phyloP scores from a whole-genome alignment of 2,797 vertebrate genomes.

The Myoxocephalus aenaeus region DNA sequence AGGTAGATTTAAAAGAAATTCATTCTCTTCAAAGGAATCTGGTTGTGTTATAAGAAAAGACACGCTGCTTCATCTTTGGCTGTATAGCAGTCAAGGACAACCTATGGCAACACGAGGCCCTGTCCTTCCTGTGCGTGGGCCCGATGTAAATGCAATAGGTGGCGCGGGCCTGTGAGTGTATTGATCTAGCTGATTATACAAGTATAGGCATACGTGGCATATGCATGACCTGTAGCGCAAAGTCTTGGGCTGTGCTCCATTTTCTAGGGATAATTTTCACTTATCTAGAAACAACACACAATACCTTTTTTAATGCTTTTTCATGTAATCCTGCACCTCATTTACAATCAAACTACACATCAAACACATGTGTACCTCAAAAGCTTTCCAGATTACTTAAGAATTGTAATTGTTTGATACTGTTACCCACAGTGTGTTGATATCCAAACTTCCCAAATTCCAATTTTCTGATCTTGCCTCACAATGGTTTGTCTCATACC shows the following conservation, averaged over 20 bases:
- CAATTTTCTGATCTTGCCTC: too few species aligned
- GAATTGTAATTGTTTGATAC: too few species aligned
- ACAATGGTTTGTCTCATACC: too few species aligned
- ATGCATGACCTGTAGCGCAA: neutral
- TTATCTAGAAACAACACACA: neutral
- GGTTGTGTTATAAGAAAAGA: slow-evolving; percentile 14
- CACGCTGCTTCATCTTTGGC: neutral
- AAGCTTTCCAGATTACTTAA: too few species aligned
- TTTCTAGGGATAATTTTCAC: neutral
- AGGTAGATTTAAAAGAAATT: neutral
- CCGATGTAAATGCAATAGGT: neutral
- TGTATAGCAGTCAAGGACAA: slow-evolving; percentile 5
- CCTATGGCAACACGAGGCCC: too few species aligned
- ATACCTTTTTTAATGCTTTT: neutral
- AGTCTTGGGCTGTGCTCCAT: neutral
- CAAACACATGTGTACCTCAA: too few species aligned
- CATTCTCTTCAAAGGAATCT: slow-evolving; percentile 3
- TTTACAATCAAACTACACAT: too few species aligned
- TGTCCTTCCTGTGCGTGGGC: neutral
- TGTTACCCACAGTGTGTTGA: too few species aligned
- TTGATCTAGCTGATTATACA: neutral
- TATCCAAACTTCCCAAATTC: too few species aligned
- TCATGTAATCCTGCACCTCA: too few species aligned
- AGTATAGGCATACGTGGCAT: neutral
- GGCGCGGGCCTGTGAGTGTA: neutral